Percentiles rank a stretch among this genome's conserved stretches.
Conservation (phyloP, 2,797 vertebrate genomes). For the Odontamblyopus rebecca region DNA sequence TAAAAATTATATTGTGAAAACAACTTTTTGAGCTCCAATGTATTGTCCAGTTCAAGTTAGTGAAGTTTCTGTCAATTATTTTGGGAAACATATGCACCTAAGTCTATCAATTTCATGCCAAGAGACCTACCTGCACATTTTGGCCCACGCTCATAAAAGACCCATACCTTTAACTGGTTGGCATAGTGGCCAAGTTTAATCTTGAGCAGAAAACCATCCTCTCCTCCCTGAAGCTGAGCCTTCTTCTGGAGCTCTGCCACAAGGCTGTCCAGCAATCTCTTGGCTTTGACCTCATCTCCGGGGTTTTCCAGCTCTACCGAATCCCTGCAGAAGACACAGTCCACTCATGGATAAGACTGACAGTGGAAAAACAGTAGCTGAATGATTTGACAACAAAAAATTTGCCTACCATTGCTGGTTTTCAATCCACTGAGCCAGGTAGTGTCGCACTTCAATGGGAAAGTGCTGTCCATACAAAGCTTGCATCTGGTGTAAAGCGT, state of each 20-base stretch:
- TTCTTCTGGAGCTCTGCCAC: slow-evolving; percentile 87
- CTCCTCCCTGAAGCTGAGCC: slow-evolving; percentile 90
- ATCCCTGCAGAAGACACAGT: slow-evolving; percentile 78
- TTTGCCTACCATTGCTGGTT: slow-evolving; percentile 86
- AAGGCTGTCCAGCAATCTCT: slow-evolving; percentile 87
- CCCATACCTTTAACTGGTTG: slow-evolving; percentile 84
- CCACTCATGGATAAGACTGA: neutral
- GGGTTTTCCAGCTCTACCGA: slow-evolving; percentile 92
- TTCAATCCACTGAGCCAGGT: slow-evolving; percentile 94
- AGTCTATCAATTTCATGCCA: neutral
- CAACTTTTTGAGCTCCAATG: neutral
- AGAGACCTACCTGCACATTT: neutral
- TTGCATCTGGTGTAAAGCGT: slow-evolving; percentile 93
- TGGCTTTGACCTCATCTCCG: slow-evolving; percentile 90
- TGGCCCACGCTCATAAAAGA: neutral
- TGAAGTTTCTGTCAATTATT: neutral
- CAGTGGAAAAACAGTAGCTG: no score
- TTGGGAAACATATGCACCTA: no score
- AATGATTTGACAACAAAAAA: neutral
- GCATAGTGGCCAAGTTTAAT: slow-evolving; percentile 94
- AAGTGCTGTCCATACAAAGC: slow-evolving; percentile 93
- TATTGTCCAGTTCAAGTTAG: neutral
- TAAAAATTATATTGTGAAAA: no score
- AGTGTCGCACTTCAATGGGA: slow-evolving; percentile 95
- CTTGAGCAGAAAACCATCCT: slow-evolving; percentile 91